A percentile compares a stretch with the other conserved stretches of the same genome.
phyloP scores from a whole-genome alignment of 2,888 invertebrate species.

The Polydrusus tereticollis region DNA sequence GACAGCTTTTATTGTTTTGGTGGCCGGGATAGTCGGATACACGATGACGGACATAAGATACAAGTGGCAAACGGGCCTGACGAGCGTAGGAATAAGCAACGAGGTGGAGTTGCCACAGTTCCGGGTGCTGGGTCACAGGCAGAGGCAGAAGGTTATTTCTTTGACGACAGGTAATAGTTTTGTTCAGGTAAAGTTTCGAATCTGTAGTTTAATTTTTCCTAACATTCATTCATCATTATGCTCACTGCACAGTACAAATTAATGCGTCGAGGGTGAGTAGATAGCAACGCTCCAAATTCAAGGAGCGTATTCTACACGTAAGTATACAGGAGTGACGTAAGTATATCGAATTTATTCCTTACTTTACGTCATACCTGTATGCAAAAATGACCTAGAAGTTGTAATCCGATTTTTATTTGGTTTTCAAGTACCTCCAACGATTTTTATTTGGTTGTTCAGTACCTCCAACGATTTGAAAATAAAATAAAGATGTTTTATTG shows the following conservation, averaged over 20 bases:
- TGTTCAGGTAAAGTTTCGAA: neutral
- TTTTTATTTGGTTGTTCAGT: too few relatives aligned
- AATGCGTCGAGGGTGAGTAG: too few relatives aligned
- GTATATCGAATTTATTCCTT: too few relatives aligned
- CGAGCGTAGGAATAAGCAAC: slow-evolving; percentile 95
- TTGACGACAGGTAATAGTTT: slow-evolving; percentile 90
- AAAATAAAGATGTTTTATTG: too few relatives aligned
- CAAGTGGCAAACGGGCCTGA: slow-evolving; percentile 94
- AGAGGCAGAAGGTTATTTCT: slow-evolving; percentile 93
- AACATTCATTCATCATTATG: neutral
- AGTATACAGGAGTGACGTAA: too few relatives aligned
- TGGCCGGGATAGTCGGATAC: slow-evolving; percentile 85
- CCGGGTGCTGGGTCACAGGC: slow-evolving; percentile 95
- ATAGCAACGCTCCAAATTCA: too few relatives aligned
- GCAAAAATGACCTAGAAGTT: too few relatives aligned
- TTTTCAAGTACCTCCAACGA: too few relatives aligned
- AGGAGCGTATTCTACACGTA: too few relatives aligned
- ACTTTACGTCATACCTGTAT: too few relatives aligned
- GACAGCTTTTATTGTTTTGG: slow-evolving; percentile 68
- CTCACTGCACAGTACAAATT: neutral
- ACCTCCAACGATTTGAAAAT: too few relatives aligned
- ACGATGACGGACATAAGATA: slow-evolving; percentile 98
- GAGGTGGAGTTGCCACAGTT: slow-evolving; percentile 97
- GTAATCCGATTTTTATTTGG: too few relatives aligned
- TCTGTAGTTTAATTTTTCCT: neutral